Base-by-base conservation (phyloP, 2,113 vertebrate species). In the Rhynchomys soricoides region DNA sequence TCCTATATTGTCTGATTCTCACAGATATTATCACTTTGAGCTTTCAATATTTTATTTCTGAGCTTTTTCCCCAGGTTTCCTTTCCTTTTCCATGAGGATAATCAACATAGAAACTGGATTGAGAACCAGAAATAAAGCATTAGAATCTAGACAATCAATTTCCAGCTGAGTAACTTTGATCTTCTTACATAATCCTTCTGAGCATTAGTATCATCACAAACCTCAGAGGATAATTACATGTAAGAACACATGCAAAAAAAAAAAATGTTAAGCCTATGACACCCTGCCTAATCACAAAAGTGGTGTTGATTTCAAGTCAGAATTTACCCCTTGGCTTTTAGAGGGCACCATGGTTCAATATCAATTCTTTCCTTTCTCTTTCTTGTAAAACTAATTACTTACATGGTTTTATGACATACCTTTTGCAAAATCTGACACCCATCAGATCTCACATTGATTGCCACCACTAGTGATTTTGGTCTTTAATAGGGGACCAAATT, bases 151-250 rank as follows among this genome's bases (percentile, higher is more conserved):
- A 52, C 16, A 37, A 86, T 91, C 43, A 79, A 86, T 91, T 94
- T 91, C 55, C 57, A 95, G 31, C 50, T 89, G 48, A 64, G n/a
- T 66, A 22, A 94, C 26, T 71, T 50, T 94, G 34, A 77, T 93
- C 66, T 43, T 74, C 48, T 86, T 70, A 71, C 9, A 86, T 86
- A 78, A 93, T 77, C 62, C 40, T 96, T 81, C n/a, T 71, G 43
- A 96, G 22, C 16, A 93, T 74, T 70, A 66, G 37, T 37, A 92
- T 50, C 22, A 68, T 50, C 73, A 81, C 26, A 88, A 77, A 94
- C 10, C 79, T 89, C 26, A 89, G 94, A 68, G 22, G 31, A 97
- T 78, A 94, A 96, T 85, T 74, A 64, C 31, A 81, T n/a, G 73
- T 91, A 59, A 87, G 66, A 86, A 64, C 82, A 81, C 83, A 73